Evolutionary conservation across 2,888 invertebrate species (phyloP).

Genomic region (Dasysyrphus tricinctus): DNA sequence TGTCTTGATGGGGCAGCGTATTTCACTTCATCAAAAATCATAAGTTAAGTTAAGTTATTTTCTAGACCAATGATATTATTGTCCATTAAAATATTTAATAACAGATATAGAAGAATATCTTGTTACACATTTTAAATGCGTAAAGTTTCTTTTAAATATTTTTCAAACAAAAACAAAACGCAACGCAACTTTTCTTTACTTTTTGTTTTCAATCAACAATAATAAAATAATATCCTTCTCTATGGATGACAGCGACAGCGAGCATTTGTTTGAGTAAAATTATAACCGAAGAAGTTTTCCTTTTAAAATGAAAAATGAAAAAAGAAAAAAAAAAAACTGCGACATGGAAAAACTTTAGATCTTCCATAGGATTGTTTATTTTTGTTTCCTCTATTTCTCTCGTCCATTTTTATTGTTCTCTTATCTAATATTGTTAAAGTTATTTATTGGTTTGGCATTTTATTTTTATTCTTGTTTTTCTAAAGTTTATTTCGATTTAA

Average conservation of each 20-base stretch:
- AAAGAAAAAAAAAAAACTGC: conserved; percentile 1
- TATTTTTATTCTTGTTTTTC: conserved; percentile 39
- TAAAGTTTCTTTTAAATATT: background rate
- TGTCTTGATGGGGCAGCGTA: no score
- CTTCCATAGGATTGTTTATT: conserved; percentile 27
- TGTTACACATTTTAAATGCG: conserved; percentile 5
- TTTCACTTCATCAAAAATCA: no score
- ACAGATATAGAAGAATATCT: background rate
- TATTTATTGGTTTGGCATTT: conserved; percentile 58
- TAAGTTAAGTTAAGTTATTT: no score
- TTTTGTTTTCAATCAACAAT: conserved; percentile 18
- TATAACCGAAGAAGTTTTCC: conserved; percentile 50
- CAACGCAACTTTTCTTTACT: background rate
- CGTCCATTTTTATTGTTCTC: conserved; percentile 13
- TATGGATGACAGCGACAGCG: background rate
- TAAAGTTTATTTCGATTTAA: conserved; percentile 25
- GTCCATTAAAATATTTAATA: background rate
- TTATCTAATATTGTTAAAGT: conserved; percentile 38
- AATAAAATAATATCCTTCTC: conserved; percentile 14
- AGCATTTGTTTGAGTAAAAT: conserved; percentile 56
- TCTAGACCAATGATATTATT: no score
- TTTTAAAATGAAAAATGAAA: conserved; percentile 27
- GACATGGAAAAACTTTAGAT: conserved; percentile 43
- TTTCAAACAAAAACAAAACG: background rate
- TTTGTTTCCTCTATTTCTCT: conserved; percentile 19